Conservation (phyloP, 2,797 vertebrate genomes). For the Gymnopithys bicolor region DNA sequence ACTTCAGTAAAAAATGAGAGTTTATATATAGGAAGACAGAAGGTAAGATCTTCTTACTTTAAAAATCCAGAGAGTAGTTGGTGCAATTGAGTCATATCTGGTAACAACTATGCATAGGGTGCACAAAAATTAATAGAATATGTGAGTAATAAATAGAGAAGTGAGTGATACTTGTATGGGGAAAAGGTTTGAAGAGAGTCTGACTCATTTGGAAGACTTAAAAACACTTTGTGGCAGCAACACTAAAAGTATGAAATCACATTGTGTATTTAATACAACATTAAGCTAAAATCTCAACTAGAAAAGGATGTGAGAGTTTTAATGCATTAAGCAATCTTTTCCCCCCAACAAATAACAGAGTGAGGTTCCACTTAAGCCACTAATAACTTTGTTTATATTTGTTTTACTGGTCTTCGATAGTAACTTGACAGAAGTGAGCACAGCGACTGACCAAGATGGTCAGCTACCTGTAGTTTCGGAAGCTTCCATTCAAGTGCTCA, state of each 20-base stretch:
- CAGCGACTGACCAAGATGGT: neutral
- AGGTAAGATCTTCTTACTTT: neutral
- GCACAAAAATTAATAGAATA: neutral
- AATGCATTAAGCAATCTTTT: neutral
- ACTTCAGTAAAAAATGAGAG: neutral
- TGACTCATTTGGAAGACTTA: neutral
- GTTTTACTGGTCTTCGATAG: neutral
- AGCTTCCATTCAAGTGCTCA: neutral
- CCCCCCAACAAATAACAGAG: neutral
- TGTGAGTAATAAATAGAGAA: neutral
- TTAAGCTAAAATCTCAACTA: neutral
- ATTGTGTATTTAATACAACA: neutral
- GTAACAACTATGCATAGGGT: neutral
- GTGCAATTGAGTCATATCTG: neutral
- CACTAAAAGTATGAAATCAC: neutral
- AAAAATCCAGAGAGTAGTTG: neutral
- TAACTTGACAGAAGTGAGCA: neutral
- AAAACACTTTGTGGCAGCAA: neutral
- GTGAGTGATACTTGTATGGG: neutral
- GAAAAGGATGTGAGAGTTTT: neutral
- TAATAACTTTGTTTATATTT: neutral
- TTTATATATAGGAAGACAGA: neutral
- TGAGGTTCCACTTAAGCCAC: neutral
- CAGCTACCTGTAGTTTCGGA: neutral
- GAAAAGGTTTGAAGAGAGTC: neutral